Conservation (phyloP, 2,888 invertebrate species). For the Tipula confusa region DNA sequence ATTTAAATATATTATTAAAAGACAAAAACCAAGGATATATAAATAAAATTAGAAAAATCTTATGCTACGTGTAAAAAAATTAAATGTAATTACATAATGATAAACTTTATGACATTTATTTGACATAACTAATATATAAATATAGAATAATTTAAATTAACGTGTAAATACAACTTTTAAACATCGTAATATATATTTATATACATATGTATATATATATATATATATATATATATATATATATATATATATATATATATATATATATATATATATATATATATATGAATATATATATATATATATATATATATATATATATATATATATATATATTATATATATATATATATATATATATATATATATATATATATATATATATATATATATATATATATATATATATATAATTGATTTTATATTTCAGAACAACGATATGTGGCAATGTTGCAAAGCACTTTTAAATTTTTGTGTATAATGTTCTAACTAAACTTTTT, state of each 20-base stretch:
- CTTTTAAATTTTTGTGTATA: too few relatives aligned
- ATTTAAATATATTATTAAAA: background rate
- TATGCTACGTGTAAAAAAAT: constrained; percentile 8
- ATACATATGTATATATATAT: background rate
- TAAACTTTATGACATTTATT: background rate
- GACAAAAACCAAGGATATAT: background rate
- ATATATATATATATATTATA: background rate
- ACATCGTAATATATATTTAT: too few relatives aligned
- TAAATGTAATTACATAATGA: background rate
- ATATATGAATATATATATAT: background rate
- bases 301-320: background rate
- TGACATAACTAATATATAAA: background rate
- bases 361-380: background rate
- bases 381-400: background rate
- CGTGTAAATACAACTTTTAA: background rate
- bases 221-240: background rate
- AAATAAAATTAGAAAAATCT: background rate
- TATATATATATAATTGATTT: background rate
- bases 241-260: background rate
- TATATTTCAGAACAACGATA: too few relatives aligned
- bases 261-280: background rate
- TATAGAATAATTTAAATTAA: background rate
- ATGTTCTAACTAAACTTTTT: too few relatives aligned
- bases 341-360: too few relatives aligned
- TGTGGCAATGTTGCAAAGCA: too few relatives aligned